Percentiles rank a stretch among this genome's conserved stretches.
These are phyloP conservation scores for Eretmodus cyanostictus DNA, from an alignment of 2,113 vertebrate species.

Conservation along the genomic window DNA sequence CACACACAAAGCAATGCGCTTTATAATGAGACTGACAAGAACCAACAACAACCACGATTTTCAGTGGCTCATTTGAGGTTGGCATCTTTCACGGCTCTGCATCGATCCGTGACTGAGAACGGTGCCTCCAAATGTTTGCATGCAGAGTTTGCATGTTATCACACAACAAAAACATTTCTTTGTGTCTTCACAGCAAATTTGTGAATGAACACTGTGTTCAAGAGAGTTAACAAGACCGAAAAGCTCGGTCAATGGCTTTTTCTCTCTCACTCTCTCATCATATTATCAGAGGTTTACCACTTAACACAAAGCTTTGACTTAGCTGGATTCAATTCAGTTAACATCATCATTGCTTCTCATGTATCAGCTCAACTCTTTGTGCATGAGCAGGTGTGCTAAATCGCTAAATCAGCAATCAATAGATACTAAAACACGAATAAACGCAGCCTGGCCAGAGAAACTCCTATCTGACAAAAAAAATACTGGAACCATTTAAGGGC, in stretches of 20 bases:
- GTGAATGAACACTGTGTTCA: not conserved
- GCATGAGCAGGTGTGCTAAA: not conserved
- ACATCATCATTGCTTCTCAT: not conserved
- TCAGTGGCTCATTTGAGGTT: not conserved
- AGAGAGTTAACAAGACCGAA: not conserved
- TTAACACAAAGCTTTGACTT: not conserved
- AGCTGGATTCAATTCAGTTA: not conserved
- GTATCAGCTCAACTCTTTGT: not conserved
- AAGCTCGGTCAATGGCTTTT: not conserved
- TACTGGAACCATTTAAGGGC: not conserved
- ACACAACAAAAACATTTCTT: not conserved
- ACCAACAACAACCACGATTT: not conserved
- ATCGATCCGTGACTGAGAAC: not conserved
- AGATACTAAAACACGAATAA: not conserved
- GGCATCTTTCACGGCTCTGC: not conserved
- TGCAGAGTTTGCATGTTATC: not conserved
- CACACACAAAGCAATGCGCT: not conserved
- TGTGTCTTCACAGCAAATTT: not conserved
- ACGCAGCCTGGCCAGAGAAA: not conserved
- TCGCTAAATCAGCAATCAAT: not conserved
- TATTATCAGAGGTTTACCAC: not conserved
- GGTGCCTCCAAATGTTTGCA: not conserved
- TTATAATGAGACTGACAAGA: not conserved
- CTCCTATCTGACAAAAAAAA: not conserved
- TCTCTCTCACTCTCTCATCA: not conserved